Conservation (phyloP, 2,797 vertebrate genomes). For the Pseudomugil tenellus region DNA sequence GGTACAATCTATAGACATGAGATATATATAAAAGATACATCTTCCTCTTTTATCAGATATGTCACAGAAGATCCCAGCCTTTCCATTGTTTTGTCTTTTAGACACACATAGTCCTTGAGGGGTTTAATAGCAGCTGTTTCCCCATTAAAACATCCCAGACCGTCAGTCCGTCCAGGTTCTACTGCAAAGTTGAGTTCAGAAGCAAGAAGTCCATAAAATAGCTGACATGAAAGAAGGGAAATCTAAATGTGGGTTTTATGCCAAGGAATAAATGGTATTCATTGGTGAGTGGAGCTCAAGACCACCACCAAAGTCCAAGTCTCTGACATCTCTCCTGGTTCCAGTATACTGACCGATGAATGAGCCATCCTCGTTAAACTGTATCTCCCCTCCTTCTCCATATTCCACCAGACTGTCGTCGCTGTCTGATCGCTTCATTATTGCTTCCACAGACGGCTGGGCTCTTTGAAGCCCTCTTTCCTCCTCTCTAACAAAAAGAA, state of each 20-base stretch:
- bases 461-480: conserved; percentile 92
- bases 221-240: conserved; percentile 1
- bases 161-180: conserved; percentile 11
- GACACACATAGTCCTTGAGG: conserved; percentile 21
- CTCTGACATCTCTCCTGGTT: conserved; percentile 89
- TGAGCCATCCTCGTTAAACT: conserved; percentile 96
- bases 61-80: conserved; percentile 23
- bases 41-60: conserved; percentile 22
- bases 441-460: conserved; percentile 90
- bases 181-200: conserved; percentile 6
- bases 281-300: conserved; percentile 93
- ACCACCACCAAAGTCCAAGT: conserved; percentile 90
- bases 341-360: conserved; percentile 99
- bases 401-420: conserved; percentile 98
- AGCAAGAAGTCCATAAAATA: conserved; percentile 19
- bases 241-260: conserved; percentile 72
- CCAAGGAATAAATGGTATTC: conserved; percentile 94
- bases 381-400: conserved; percentile 93
- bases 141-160: conserved; percentile 12
- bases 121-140: conserved; percentile 22
- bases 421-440: conserved; percentile 90
- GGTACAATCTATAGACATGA: conserved; percentile 2
- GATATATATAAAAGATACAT: conserved; percentile 43
- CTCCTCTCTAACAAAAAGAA: conserved; percentile 86
- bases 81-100: conserved; percentile 21